Percentiles rank a stretch among this genome's conserved stretches.
These are phyloP conservation scores for Gerris buenoi DNA, from an alignment of 1,140 invertebrate species.

Conservation along the genomic window DNA sequence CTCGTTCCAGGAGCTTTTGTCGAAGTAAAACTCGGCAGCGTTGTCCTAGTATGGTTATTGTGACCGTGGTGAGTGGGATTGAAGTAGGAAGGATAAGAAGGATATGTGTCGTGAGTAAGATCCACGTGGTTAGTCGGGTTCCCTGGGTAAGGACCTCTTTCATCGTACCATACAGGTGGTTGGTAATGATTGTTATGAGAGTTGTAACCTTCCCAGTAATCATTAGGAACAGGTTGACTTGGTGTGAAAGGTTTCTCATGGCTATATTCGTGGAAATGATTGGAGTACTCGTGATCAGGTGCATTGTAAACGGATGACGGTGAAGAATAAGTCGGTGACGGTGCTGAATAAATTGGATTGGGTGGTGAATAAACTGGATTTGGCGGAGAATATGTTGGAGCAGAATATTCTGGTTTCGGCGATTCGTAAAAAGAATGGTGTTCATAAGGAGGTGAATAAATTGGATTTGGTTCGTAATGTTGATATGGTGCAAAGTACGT, in stretches of 20 bases:
- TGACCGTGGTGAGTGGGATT: background rate
- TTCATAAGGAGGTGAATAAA: background rate
- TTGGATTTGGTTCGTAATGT: background rate
- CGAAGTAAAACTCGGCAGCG: too few relatives aligned
- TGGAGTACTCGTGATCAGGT: background rate
- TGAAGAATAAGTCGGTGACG: background rate
- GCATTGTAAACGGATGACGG: background rate
- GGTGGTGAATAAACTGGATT: background rate
- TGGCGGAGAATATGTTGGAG: background rate
- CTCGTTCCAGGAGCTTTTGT: background rate
- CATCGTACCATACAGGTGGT: background rate
- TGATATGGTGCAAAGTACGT: background rate
- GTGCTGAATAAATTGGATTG: background rate
- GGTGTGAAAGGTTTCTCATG: background rate
- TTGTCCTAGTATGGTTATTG: background rate
- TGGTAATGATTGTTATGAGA: background rate
- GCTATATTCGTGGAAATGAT: background rate
- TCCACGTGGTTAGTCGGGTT: background rate
- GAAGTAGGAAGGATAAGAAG: background rate
- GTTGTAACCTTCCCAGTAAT: background rate
- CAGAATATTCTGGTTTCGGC: background rate
- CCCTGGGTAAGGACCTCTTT: background rate
- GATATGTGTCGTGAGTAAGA: background rate
- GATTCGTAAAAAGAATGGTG: background rate
- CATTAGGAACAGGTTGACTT: background rate